These are phyloP conservation scores for Coilia nasus DNA, from an alignment of 2,797 vertebrate genomes.

Conservation along the genomic window DNA sequence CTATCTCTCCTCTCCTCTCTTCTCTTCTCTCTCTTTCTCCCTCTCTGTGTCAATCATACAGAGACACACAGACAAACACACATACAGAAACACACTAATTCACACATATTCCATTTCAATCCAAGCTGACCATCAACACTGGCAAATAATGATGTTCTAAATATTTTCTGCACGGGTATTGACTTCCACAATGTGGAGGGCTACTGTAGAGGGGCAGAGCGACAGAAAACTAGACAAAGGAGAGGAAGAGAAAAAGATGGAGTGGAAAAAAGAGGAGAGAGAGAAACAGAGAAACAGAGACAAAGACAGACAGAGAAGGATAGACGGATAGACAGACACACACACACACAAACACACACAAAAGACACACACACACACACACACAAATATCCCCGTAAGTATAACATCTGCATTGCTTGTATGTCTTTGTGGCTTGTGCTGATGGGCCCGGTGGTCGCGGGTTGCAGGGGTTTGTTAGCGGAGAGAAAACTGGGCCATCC, in stretches of 20 bases:
- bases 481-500: constrained; percentile 63
- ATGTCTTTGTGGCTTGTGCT: constrained; percentile 26
- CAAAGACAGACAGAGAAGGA: background rate
- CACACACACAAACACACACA: background rate
- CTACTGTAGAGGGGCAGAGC: no score
- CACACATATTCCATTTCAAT: background rate
- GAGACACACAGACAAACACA: constrained; percentile 15
- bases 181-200: background rate
- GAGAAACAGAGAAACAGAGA: background rate
- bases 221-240: no score
- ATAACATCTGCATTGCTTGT: background rate
- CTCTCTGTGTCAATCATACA: background rate
- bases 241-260: background rate
- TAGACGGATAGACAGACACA: background rate
- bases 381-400: background rate
- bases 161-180: background rate
- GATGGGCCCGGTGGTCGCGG: constrained; percentile 6
- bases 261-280: background rate
- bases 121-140: background rate
- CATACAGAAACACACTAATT: constrained; percentile 3
- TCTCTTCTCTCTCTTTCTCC: no score
- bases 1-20: no score
- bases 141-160: background rate
- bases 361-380: constrained; percentile 4
- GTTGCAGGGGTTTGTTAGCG: constrained; percentile 55